Evolutionary conservation across 1,140 invertebrate species (phyloP).

Genomic region (Trichomalopsis sarcophagae): DNA sequence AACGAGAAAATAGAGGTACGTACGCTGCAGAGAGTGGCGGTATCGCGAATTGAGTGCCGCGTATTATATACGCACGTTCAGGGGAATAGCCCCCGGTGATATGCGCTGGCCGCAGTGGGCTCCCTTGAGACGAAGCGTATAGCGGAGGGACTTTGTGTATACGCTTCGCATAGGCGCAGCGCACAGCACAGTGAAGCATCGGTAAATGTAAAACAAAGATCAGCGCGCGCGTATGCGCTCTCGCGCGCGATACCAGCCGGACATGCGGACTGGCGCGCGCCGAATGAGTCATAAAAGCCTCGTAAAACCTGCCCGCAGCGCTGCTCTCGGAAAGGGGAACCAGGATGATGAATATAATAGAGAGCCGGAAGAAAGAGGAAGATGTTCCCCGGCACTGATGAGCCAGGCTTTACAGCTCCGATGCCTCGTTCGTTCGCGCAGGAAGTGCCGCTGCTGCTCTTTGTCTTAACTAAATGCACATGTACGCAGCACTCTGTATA

Average conservation of each 20-base stretch:
- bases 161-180: background rate
- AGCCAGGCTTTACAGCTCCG: background rate
- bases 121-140: background rate
- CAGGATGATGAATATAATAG: background rate
- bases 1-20: background rate
- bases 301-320: constrained; percentile 24
- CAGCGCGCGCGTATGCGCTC: background rate
- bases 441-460: no score
- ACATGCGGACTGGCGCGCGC: constrained; percentile 8
- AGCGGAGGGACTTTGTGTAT: background rate
- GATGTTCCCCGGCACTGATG: background rate
- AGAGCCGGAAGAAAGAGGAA: background rate
- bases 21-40: background rate
- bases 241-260: background rate
- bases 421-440: no score
- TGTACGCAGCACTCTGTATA: no score
- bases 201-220: constrained; percentile 42
- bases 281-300: constrained; percentile 47
- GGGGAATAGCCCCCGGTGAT: constrained; percentile 1
- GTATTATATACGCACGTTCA: background rate
- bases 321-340: background rate
- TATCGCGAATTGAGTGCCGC: background rate
- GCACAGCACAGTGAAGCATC: background rate
- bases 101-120: background rate
- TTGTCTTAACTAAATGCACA: no score